Evolutionary conservation across 2,888 invertebrate species (phyloP).

Genomic region (Pteria penguin): DNA sequence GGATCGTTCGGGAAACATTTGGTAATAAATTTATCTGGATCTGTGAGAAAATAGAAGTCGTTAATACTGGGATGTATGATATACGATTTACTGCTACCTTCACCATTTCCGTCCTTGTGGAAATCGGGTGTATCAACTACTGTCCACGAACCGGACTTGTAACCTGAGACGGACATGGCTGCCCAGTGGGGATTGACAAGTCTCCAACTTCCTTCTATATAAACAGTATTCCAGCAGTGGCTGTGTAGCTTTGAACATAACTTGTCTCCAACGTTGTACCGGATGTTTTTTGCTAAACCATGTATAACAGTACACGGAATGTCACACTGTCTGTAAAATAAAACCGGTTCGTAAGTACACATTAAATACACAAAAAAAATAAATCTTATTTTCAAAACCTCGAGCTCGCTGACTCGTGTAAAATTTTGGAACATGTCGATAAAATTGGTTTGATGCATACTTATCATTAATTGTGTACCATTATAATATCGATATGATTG

Average conservation of each 20-base stretch:
- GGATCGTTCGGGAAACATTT: slow-evolving; percentile 60
- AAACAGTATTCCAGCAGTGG: slow-evolving; percentile 72
- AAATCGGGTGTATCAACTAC: slow-evolving; percentile 56
- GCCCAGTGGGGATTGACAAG: slow-evolving; percentile 72
- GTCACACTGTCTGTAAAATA: slow-evolving; percentile 58
- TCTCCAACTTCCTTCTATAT: slow-evolving; percentile 64
- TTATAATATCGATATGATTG: not conserved
- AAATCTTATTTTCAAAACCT: no score
- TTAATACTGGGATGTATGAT: slow-evolving; percentile 30
- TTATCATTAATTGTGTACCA: not conserved
- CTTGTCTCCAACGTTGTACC: slow-evolving; percentile 64
- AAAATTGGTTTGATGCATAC: no score
- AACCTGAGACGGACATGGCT: slow-evolving; percentile 49
- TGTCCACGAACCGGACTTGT: slow-evolving; percentile 61
- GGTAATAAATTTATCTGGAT: slow-evolving; percentile 58
- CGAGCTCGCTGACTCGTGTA: no score
- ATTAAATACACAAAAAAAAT: no score
- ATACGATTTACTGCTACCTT: slow-evolving; percentile 16
- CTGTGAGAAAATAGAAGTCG: slow-evolving; percentile 62
- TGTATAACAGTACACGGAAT: slow-evolving; percentile 64
- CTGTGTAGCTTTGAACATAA: slow-evolving; percentile 50
- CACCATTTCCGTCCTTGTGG: slow-evolving; percentile 27
- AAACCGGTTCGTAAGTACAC: no score
- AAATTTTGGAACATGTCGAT: no score
- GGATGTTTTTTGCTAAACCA: slow-evolving; percentile 66